Base-by-base conservation (phyloP, 2,113 vertebrate species). In the Oxygymnocypris stewartii region DNA sequence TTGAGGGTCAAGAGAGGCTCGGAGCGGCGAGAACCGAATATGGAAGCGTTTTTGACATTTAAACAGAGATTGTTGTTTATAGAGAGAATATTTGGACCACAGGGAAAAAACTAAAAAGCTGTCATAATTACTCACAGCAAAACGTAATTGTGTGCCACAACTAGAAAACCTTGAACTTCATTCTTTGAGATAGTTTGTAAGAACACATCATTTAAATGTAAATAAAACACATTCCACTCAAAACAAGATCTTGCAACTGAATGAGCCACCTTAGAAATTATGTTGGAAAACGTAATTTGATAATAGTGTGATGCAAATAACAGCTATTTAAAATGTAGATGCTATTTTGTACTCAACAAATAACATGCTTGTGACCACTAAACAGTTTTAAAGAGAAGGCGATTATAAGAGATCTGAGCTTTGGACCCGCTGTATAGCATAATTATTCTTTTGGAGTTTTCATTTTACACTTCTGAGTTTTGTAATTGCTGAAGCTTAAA, bases 11-110 rank as follows among this genome's bases (percentile, higher is more conserved):
- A 85, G 84, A 85, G 84, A 84, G 35, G 40, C 74, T 65, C 40
- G 54, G 83, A 85, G 88, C 83, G 63, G 47, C n/a, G 2, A 44
- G 63, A 74, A 85, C 71, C 61, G 57, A 83, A 76, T 77, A 74
- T 63, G 54, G 69, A 59, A 77, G 71, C 13, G 18, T 63, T 74
- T 74, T 67, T 89, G 88, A 89, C 88, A 89, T 89, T 89, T 89
- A 87, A 85, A 57, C 61, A 82, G 77, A 89, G n/a, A 83, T 42
- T 11, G 74, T 35, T 75, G 82, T 87, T 84, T 25, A 78, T 25
- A 63, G 40, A 83, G 51, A 31, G 61, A 81, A 83, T 78, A 87
- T 85, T 67, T 79, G 73, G 84, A 87, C 79, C 79, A 61, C 20
- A 83, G 84, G 63, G 71, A 74, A 85, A 65, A 84, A 37, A 42